Conservation (phyloP, 2,113 vertebrate species). For the Carassius auratus region DNA sequence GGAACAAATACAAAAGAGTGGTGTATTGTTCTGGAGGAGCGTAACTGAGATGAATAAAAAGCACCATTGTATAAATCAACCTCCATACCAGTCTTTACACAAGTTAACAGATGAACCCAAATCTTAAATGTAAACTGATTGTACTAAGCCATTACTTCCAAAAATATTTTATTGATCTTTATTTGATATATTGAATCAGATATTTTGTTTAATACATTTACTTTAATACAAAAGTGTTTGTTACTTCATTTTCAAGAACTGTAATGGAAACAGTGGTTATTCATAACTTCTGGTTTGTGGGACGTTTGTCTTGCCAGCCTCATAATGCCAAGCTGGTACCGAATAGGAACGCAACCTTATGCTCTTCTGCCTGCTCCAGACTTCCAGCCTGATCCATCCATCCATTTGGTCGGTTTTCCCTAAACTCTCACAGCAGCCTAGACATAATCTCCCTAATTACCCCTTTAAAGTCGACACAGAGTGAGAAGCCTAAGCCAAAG, state of each 20-base stretch:
- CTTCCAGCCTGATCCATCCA: constrained; percentile 50
- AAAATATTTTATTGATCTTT: neutral
- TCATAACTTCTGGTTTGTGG: constrained; percentile 38
- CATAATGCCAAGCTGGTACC: constrained; percentile 5
- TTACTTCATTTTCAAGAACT: neutral
- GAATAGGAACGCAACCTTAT: constrained; percentile 44
- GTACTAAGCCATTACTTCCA: neutral
- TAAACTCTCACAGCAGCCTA: constrained; percentile 62
- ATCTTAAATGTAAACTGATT: neutral
- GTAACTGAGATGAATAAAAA: neutral
- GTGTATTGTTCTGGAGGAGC: constrained; percentile 1
- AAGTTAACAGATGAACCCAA: neutral
- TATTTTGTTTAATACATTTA: neutral
- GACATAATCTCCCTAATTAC: constrained; percentile 74
- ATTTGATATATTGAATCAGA: neutral
- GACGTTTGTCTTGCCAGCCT: constrained; percentile 6
- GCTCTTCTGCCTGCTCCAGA: constrained; percentile 7
- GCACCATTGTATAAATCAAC: neutral
- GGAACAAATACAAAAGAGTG: neutral
- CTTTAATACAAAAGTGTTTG: neutral
- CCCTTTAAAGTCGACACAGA: constrained; percentile 75
- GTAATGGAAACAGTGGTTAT: constrained; percentile 23
- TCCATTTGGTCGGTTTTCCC: constrained; percentile 58
- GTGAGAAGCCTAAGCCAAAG: constrained; percentile 62
- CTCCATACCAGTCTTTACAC: neutral